A percentile compares a stretch with the other conserved stretches of the same genome.
Evolutionary conservation across 2,888 invertebrate genomes (phyloP).

Genomic region (Hypomecis atomaria): DNA sequence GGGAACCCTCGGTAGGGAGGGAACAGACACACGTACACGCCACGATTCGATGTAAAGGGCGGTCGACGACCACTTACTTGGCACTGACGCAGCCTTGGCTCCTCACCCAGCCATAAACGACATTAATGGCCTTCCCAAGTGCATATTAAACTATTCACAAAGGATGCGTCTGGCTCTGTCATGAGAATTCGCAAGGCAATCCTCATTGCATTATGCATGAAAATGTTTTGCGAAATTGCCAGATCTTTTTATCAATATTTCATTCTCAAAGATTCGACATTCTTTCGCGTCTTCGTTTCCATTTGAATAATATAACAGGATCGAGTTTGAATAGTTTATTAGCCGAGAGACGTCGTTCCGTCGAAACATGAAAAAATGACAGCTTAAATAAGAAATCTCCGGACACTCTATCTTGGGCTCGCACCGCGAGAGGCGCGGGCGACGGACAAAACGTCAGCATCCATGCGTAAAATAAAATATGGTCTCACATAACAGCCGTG

Average conservation of each 20-base stretch:
- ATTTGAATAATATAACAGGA: slow-evolving; percentile 3
- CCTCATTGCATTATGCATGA: slow-evolving; percentile 19
- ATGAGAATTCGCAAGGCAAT: slow-evolving; percentile 3
- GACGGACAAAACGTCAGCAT: slow-evolving; percentile 39
- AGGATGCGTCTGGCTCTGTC: slow-evolving; percentile 9
- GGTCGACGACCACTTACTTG: slow-evolving; percentile 7
- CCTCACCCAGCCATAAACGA: slow-evolving; percentile 25
- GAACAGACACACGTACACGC: not conserved
- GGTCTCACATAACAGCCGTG: slow-evolving; percentile 37
- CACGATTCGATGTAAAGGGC: not conserved
- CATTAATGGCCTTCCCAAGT: slow-evolving; percentile 34
- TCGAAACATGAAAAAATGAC: not conserved
- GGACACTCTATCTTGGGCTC: slow-evolving; percentile 6
- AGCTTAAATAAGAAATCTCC: slow-evolving; percentile 1
- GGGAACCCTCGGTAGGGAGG: not conserved
- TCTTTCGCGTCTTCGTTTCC: not conserved
- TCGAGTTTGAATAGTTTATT: slow-evolving; percentile 8
- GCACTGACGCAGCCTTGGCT: slow-evolving; percentile 21
- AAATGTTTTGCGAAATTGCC: not conserved
- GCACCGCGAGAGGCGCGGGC: slow-evolving; percentile 21
- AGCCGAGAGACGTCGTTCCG: not conserved
- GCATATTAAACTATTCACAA: slow-evolving; percentile 28
- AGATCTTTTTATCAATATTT: slow-evolving; percentile 4
- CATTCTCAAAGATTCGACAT: not conserved
- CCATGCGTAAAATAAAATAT: slow-evolving; percentile 42